Percentiles rank a stretch among this genome's conserved stretches.
phyloP scores from a whole-genome alignment of 2,113 vertebrate species.

The Sialia sialis region DNA sequence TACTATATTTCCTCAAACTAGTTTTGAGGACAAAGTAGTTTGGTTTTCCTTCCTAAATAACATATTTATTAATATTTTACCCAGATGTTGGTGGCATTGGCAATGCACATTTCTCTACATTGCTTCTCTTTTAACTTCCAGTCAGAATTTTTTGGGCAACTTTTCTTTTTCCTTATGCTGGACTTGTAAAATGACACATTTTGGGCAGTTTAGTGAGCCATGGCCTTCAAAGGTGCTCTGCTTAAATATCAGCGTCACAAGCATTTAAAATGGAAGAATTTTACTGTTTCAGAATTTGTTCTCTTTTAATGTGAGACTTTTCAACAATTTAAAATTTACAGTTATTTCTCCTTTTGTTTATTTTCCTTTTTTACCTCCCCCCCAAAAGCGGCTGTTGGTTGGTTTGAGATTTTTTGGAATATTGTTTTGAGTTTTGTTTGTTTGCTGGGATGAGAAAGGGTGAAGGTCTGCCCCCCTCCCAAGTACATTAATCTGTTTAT shows the following conservation, averaged over 20 bases:
- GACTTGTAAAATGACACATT: neutral
- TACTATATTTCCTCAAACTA: neutral
- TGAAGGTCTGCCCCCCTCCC: accelerated
- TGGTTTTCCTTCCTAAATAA: neutral
- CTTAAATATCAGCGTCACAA: neutral
- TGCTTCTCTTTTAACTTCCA: neutral
- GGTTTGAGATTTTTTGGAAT: accelerated
- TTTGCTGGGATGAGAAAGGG: neutral
- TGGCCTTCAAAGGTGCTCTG: neutral
- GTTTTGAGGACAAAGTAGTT: neutral
- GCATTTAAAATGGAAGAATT: neutral
- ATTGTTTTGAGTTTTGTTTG: neutral
- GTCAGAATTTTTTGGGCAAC: neutral
- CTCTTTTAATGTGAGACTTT: neutral
- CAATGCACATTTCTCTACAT: neutral
- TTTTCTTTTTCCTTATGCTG: neutral
- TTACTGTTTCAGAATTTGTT: neutral
- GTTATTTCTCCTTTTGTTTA: neutral
- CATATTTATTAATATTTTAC: neutral
- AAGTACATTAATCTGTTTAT: neutral
- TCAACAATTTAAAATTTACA: neutral
- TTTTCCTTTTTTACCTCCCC: neutral
- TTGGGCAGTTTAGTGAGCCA: neutral
- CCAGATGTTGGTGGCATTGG: neutral
- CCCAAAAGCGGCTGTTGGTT: neutral